Percentiles rank a stretch among this genome's conserved stretches.
Conservation (phyloP, 2,888 invertebrate species). For the Drosophila demipolita region DNA sequence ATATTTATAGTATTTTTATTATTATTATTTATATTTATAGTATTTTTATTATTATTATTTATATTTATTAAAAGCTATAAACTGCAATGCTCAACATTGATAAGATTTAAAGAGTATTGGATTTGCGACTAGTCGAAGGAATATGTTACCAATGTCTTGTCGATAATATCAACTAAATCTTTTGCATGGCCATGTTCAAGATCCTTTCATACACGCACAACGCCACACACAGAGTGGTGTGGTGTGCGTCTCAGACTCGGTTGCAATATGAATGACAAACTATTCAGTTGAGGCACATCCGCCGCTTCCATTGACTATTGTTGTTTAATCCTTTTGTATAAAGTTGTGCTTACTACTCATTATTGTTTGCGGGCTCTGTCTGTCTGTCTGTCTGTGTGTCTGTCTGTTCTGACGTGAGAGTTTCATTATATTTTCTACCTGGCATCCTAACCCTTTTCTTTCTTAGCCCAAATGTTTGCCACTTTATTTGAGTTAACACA, state of each 20-base stretch:
- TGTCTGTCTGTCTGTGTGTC: background rate
- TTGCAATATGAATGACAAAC: conserved; percentile 44
- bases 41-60: too few relatives aligned
- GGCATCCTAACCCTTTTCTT: conserved; percentile 12
- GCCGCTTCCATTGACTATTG: conserved; percentile 62
- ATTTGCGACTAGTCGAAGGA: background rate
- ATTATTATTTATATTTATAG: too few relatives aligned
- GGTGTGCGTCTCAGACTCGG: background rate
- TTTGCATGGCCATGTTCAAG: conserved; percentile 51
- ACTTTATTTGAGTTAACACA: conserved; percentile 55
- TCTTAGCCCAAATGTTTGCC: background rate
- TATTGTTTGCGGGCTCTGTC: conserved; percentile 58
- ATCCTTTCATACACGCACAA: conserved; percentile 25
- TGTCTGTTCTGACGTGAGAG: conserved; percentile 10
- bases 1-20: too few relatives aligned
- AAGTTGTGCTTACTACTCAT: conserved; percentile 78
- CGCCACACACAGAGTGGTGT: background rate
- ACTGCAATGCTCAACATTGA: background rate
- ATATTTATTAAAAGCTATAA: too few relatives aligned
- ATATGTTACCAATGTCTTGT: conserved; percentile 28
- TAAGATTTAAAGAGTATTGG: conserved; percentile 14
- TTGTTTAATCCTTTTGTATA: conserved; percentile 77
- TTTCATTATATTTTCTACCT: conserved; percentile 8
- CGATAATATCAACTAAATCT: conserved; percentile 76
- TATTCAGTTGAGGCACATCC: conserved; percentile 52